Conservation (phyloP, 2,113 vertebrate species). For the Oplegnathus fasciatus region DNA sequence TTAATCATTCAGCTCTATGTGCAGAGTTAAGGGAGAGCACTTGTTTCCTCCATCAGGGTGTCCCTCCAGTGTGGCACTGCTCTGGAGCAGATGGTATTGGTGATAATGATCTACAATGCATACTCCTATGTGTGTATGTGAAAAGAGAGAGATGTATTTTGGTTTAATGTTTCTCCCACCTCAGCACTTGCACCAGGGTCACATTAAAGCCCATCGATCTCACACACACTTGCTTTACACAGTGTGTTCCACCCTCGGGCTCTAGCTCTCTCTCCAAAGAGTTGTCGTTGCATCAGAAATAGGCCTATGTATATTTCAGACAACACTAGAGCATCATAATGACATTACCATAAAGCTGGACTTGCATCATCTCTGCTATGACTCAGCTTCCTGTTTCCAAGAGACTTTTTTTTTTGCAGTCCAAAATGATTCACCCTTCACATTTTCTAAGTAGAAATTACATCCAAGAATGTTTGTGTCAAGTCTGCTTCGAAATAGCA, state of each 20-base stretch:
- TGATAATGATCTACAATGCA: slow-evolving; percentile 62
- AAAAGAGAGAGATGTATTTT: slow-evolving; percentile 8
- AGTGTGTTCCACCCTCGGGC: slow-evolving; percentile 8
- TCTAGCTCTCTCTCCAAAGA: slow-evolving; percentile 10
- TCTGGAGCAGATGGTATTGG: slow-evolving; percentile 69
- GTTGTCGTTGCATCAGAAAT: slow-evolving; percentile 31
- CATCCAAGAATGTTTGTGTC: neutral
- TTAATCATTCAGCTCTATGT: slow-evolving; percentile 61
- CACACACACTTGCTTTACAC: slow-evolving; percentile 17
- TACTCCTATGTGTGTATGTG: neutral
- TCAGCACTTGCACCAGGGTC: slow-evolving; percentile 59
- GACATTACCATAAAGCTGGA: slow-evolving; percentile 41
- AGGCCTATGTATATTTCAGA: slow-evolving; percentile 40
- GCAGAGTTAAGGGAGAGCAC: slow-evolving; percentile 52
- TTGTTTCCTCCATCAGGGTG: slow-evolving; percentile 57
- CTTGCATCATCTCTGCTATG: slow-evolving; percentile 46
- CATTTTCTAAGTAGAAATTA: slow-evolving; percentile 4
- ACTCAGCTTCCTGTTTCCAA: slow-evolving; percentile 8
- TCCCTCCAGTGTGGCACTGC: slow-evolving; percentile 63
- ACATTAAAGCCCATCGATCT: slow-evolving; percentile 65
- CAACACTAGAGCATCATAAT: slow-evolving; percentile 30
- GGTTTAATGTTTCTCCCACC: slow-evolving; percentile 42
- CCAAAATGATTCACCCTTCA: slow-evolving; percentile 14
- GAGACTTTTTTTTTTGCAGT: neutral
- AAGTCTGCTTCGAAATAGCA: neutral